Conservation (phyloP, 2,888 invertebrate species). For the Cerastis leucographa region DNA sequence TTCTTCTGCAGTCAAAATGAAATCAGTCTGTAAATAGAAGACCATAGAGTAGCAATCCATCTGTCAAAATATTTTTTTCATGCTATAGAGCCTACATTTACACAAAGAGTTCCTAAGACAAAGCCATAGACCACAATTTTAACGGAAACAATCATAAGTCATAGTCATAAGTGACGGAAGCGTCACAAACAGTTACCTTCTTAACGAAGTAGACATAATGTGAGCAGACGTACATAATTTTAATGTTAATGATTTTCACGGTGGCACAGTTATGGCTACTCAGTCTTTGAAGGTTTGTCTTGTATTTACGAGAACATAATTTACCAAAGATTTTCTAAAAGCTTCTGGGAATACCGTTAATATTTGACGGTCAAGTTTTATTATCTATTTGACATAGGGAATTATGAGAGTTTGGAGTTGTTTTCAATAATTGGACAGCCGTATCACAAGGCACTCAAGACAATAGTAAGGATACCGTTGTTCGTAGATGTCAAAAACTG, state of each 20-base stretch:
- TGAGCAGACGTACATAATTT: slow-evolving; percentile 41
- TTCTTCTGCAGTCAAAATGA: not conserved
- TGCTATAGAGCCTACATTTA: not conserved
- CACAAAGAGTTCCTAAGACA: slow-evolving; percentile 31
- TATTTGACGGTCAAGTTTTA: slow-evolving; percentile 30
- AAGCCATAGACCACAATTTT: slow-evolving; percentile 27
- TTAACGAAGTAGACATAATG: slow-evolving; percentile 49
- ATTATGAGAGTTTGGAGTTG: slow-evolving; percentile 10
- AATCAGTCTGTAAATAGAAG: not conserved
- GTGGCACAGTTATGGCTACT: slow-evolving; percentile 32
- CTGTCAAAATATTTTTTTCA: not conserved
- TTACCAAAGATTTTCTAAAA: slow-evolving; percentile 40
- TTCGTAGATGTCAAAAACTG: too few relatives aligned
- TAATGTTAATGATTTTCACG: slow-evolving; percentile 47
- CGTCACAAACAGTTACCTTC: slow-evolving; percentile 50
- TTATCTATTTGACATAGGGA: slow-evolving; percentile 19
- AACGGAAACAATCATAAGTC: slow-evolving; percentile 34
- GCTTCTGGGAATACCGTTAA: slow-evolving; percentile 28
- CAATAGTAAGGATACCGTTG: too few relatives aligned
- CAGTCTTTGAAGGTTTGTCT: slow-evolving; percentile 39
- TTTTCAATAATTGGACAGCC: not conserved
- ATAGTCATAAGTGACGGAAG: slow-evolving; percentile 38
- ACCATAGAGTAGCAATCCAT: slow-evolving; percentile 12
- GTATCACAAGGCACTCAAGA: not conserved
- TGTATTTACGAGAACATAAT: slow-evolving; percentile 45